Base-by-base conservation (phyloP, 2,797 vertebrate species). In the Enteromius argenteus region DNA sequence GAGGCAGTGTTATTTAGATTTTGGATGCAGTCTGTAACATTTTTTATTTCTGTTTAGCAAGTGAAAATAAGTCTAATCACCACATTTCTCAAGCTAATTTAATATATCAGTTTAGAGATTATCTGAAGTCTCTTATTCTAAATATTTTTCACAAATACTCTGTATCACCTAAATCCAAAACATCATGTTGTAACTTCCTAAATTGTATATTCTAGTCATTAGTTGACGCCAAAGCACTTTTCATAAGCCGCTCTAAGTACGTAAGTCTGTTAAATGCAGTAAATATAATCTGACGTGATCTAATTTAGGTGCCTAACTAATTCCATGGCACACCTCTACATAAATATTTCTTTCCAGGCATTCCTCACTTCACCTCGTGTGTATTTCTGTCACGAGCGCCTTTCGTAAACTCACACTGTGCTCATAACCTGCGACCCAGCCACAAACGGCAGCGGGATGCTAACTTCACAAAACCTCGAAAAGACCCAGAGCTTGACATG, bases 391-490 rank as follows among this genome's bases (percentile, higher is more conserved):
- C 5, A 27, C 49, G 15, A 37, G 21, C 4, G 15, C 62, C 60
- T 14, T 42, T 46, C 4, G 9, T 32, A 19, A 64, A 32, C 17
- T 66, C 60, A 13, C 58, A 66, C 58, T 49, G 58, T 32, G 39
- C 42, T 81, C 56, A 27, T 64, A 46, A 39, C 56, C 51, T 58
- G 21, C 3, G 35, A 67, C 8, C 46, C 62, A 58, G 49, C 73
- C 62, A 56, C 81, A 69, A 30, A 66, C n/a, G 32, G 6, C 80
- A 66, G 21, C 1, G 1, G 23, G 73, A 42, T 58, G 62, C 30
- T 53, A 77, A 68, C 64, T 77, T 83, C 73, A 69, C 81, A 35
- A 3, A 44, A 60, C 46, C 73, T n/a, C 19, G 81, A 77, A 44
- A 76, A 68, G 62, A 77, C 23, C 81, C 64, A 23, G 35, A 35